phyloP scores from a whole-genome alignment of 2,113 vertebrate species.

The Heterocephalus glaber region DNA sequence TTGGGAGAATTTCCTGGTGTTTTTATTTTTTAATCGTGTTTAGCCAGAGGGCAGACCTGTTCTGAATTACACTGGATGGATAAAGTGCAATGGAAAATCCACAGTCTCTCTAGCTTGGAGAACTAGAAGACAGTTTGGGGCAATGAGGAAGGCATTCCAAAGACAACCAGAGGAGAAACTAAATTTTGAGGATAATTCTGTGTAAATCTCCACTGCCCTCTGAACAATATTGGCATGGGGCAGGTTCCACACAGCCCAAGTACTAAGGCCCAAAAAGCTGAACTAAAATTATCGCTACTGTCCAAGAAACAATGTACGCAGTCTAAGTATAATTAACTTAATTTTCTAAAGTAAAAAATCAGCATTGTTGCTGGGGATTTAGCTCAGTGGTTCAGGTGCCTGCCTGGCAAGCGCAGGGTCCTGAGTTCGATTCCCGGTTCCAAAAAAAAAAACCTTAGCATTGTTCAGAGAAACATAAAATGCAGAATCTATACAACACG shows the following conservation, averaged over 20 bases:
- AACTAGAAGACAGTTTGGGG: background rate
- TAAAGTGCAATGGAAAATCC: background rate
- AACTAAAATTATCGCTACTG: background rate
- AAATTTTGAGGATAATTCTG: background rate
- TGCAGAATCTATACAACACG: background rate
- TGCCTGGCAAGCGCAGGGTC: too few relatives aligned
- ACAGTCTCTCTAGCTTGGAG: background rate
- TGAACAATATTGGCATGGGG: background rate
- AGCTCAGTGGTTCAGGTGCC: too few relatives aligned
- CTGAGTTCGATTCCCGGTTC: too few relatives aligned
- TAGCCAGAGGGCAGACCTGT: background rate
- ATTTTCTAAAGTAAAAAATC: constrained; percentile 41
- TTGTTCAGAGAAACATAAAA: background rate
- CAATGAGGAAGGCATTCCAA: background rate
- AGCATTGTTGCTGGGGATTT: too few relatives aligned
- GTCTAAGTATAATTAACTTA: background rate
- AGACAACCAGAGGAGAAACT: background rate
- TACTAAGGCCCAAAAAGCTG: background rate
- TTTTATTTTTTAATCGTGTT: background rate
- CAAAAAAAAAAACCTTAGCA: too few relatives aligned
- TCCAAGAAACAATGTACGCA: background rate
- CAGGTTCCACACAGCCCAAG: background rate
- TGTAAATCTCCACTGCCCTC: background rate
- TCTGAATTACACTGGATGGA: background rate
- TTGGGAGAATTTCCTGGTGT: background rate